Evolutionary conservation across 2,888 invertebrate species (phyloP).

Genomic region (Hyles lineata): DNA sequence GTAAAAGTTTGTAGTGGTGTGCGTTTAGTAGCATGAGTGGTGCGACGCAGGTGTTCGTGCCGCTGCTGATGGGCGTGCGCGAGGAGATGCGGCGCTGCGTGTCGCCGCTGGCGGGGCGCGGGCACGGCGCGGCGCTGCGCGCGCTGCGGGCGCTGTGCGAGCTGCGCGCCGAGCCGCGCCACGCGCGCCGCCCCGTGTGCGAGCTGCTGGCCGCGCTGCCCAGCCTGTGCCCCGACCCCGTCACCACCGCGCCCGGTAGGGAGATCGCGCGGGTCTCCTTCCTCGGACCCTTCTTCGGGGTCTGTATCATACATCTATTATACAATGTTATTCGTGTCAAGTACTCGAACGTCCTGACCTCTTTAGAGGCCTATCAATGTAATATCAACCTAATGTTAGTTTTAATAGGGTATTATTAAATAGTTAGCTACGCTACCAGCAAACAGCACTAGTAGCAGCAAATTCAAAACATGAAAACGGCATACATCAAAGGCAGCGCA

Average conservation of each 20-base stretch:
- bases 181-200: constrained; percentile 89
- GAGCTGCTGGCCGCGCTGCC: constrained; percentile 72
- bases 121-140: constrained; percentile 88
- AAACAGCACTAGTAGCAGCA: no score
- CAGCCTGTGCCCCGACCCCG: constrained; percentile 88
- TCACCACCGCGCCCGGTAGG: constrained; percentile 91
- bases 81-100: constrained; percentile 88
- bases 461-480: no score
- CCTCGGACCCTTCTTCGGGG: constrained; percentile 95
- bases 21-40: not conserved
- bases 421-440: no score
- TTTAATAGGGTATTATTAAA: no score
- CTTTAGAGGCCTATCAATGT: no score
- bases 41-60: constrained; percentile 71
- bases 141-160: constrained; percentile 92
- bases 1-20: no score
- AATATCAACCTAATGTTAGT: no score
- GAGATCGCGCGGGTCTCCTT: constrained; percentile 94
- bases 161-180: constrained; percentile 88
- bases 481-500: no score
- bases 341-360: no score
- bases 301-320: constrained; percentile 62
- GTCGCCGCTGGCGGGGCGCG: constrained; percentile 87
- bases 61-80: constrained; percentile 74
- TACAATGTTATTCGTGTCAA: not conserved